These are phyloP conservation scores for Oncorhynchus masou DNA, from an alignment of 2,113 vertebrate species.

Conservation along the genomic window DNA sequence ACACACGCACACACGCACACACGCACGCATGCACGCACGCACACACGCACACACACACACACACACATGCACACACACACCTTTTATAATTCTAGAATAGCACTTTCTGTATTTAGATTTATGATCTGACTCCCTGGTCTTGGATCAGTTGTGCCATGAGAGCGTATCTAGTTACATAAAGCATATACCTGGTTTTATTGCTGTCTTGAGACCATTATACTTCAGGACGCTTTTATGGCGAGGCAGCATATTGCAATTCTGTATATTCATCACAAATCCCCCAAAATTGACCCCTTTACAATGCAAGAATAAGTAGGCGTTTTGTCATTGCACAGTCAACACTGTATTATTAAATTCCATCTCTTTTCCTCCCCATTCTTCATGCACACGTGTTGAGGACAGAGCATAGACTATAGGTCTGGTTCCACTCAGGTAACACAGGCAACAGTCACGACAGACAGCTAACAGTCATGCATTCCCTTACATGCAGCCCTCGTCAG, in stretches of 20 bases:
- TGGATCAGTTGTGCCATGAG: not conserved
- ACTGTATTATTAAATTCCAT: not conserved
- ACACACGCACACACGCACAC: not conserved
- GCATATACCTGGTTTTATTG: not conserved
- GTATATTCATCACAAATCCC: not conserved
- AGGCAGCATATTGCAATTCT: not conserved
- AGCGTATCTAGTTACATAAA: slow-evolving; percentile 6
- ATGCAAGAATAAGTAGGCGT: not conserved
- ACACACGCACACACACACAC: too few relatives aligned
- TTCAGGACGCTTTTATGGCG: not conserved
- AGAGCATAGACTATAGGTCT: not conserved
- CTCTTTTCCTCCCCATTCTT: not conserved
- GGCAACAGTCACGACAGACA: too few relatives aligned
- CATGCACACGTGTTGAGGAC: not conserved
- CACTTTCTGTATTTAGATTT: not conserved
- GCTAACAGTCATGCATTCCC: not conserved
- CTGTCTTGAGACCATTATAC: not conserved
- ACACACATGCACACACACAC: not conserved
- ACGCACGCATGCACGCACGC: not conserved
- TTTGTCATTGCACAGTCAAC: not conserved
- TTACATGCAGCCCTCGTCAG: not conserved
- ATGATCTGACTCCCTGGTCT: not conserved
- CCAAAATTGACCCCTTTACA: not conserved
- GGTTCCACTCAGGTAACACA: not conserved
- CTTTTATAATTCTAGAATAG: not conserved